A percentile compares a stretch with the other conserved stretches of the same genome.
Evolutionary conservation across 2,113 vertebrate genomes (phyloP).

Genomic region (Mesembrinibis cayennensis): DNA sequence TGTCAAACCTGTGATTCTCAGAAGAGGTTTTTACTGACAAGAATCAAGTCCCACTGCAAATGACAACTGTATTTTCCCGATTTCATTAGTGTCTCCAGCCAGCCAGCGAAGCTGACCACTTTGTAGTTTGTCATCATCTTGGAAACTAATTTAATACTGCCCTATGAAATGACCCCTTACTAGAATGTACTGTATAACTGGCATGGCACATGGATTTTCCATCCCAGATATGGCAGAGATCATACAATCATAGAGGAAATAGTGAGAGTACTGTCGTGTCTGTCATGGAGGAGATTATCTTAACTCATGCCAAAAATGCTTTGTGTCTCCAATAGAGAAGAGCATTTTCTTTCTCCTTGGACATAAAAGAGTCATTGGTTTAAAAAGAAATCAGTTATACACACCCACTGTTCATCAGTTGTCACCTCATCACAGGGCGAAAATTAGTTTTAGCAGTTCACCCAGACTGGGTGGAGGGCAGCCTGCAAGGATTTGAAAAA

Average conservation of each 20-base stretch:
- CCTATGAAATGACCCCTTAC: slow-evolving; percentile 31
- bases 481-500: not conserved
- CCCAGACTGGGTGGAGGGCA: not conserved
- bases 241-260: slow-evolving; percentile 44
- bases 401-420: slow-evolving; percentile 8
- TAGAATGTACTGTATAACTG: slow-evolving; percentile 44
- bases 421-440: not conserved
- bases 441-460: slow-evolving; percentile 40
- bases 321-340: not conserved
- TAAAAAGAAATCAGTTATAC: slow-evolving; percentile 25
- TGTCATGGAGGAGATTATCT: slow-evolving; percentile 26
- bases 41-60: slow-evolving; percentile 44
- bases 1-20: slow-evolving; percentile 45
- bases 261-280: slow-evolving; percentile 1
- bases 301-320: not conserved
- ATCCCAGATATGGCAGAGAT: slow-evolving; percentile 40
- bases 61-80: slow-evolving; percentile 24
- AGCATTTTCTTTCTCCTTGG: not conserved
- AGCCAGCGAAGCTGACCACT: slow-evolving; percentile 25
- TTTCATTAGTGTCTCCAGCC: slow-evolving; percentile 49
- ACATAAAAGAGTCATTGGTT: not conserved
- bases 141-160: slow-evolving; percentile 57
- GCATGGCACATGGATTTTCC: slow-evolving; percentile 35
- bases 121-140: slow-evolving; percentile 27
- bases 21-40: slow-evolving; percentile 28